Percentiles rank a stretch among this genome's conserved stretches.
Conservation (phyloP, 2,888 invertebrate species). For the Venustoraphidia nigricollis region DNA sequence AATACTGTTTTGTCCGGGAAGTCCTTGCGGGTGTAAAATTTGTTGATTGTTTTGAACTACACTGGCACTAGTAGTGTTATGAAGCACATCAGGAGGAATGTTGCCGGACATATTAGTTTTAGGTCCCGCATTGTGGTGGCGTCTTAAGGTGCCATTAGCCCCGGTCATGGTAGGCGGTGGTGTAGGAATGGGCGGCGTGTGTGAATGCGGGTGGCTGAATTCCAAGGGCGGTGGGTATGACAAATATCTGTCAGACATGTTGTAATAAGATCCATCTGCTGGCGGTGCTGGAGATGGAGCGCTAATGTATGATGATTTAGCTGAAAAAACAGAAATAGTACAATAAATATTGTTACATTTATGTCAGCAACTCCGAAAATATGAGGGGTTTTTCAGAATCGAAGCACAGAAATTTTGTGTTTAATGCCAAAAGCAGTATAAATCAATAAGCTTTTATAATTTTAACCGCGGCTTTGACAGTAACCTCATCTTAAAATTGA, state of each 20-base stretch:
- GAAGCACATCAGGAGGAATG: conserved; percentile 28
- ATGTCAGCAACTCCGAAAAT: too few species aligned
- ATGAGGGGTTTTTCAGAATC: too few species aligned
- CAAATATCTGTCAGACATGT: conserved; percentile 66
- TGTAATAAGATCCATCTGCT: conserved; percentile 64
- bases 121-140: conserved; percentile 18
- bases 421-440: too few species aligned
- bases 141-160: conserved; percentile 25
- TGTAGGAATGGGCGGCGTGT: conserved; percentile 29
- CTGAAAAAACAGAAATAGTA: conserved; percentile 21
- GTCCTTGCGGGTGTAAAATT: conserved; percentile 27
- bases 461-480: too few species aligned
- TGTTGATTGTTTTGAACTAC: conserved; percentile 21
- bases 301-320: conserved; percentile 43
- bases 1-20: conserved; percentile 21
- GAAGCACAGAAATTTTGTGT: too few species aligned
- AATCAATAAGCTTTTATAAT: too few species aligned
- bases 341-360: neutral
- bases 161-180: conserved; percentile 20
- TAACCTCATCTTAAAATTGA: too few species aligned
- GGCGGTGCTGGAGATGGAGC: conserved; percentile 61
- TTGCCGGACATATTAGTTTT: conserved; percentile 16
- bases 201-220: conserved; percentile 40
- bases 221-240: conserved; percentile 64
- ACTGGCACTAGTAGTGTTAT: conserved; percentile 22